Conservation (phyloP, 2,888 invertebrate species). For the Trichopoda pennipes region DNA sequence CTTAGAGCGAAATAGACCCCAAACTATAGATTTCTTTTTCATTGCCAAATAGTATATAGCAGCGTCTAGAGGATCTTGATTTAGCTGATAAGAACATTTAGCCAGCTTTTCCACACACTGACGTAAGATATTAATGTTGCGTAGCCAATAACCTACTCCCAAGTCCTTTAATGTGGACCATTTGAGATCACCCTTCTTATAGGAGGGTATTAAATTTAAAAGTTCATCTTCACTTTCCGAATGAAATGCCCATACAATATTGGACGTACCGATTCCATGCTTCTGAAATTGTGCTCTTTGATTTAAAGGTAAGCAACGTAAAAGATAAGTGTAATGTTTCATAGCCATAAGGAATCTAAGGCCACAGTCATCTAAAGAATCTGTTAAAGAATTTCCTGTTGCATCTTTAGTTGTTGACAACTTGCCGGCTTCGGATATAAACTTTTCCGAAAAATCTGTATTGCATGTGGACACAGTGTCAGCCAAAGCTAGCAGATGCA, state of each 20-base stretch:
- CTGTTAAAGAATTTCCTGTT: slow-evolving; percentile 84
- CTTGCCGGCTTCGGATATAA: slow-evolving; percentile 87
- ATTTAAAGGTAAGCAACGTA: slow-evolving; percentile 94
- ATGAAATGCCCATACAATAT: slow-evolving; percentile 99
- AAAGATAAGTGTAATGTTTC: slow-evolving; percentile 97
- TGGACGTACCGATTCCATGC: slow-evolving; percentile 92
- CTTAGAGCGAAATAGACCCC: slow-evolving; percentile 95
- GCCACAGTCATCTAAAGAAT: slow-evolving; percentile 98
- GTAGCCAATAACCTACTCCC: slow-evolving; percentile 97
- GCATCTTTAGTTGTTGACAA: slow-evolving; percentile 85
- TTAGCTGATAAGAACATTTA: slow-evolving; percentile 94
- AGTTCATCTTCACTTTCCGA: slow-evolving; percentile 98
- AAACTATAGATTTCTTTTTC: slow-evolving; percentile 97
- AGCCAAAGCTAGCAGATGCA: slow-evolving; percentile 99
- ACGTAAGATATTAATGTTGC: slow-evolving; percentile 90
- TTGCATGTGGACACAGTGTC: slow-evolving; percentile 98
- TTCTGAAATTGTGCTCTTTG: slow-evolving; percentile 93
- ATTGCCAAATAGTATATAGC: slow-evolving; percentile 98
- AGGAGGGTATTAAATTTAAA: slow-evolving; percentile 92
- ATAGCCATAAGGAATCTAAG: slow-evolving; percentile 96
- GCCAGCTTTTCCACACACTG: slow-evolving; percentile 95
- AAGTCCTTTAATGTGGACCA: slow-evolving; percentile 96
- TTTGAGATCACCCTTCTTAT: slow-evolving; percentile 90
- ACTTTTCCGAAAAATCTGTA: slow-evolving; percentile 91
- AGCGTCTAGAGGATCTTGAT: slow-evolving; percentile 98